Evolutionary conservation across 2,113 vertebrate species (phyloP), one percentile per base, ranked within the genome.

Genomic region (Macquaria ambigua): DNA sequence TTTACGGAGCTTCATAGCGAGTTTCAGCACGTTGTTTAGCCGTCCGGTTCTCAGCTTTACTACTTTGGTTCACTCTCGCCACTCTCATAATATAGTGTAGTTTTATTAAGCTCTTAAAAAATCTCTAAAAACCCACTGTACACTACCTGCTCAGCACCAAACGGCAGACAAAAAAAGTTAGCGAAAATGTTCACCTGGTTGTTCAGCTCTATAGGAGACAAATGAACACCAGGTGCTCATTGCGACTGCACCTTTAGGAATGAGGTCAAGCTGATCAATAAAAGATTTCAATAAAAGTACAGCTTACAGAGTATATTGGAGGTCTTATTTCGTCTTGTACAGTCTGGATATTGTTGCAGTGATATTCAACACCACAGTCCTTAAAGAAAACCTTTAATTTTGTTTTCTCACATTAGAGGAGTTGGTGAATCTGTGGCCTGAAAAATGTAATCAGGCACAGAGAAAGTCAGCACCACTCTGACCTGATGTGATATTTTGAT

Each of bases 401-500:
- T n/a, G 9, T 73, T 76, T 48, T n/a, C 48, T 61, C 18, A 39
- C 21, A 31, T 55, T 14, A 21, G 11, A 20, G 6, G n/a, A 67
- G 9, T 21, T 83, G 16, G 3, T 52, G 43, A 73, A 74, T 77
- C 34, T 77, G 31, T 31, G 69, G 37, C 63, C 68, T 58, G 6
- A 52, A 15, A 56, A 73, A 61, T 31, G 11, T 20, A 58, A 75
- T 31, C 58, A 23, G 48, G n/a, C 50, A 25, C 28, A 61, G 21
- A 31, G 11, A 31, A 48, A 31, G 15, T 77, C 48, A 31, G 53
- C 4, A 8, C 3, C 50, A 71, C 59, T 46, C 46, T 81, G 82
- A 88, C 87, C 84, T 46, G 77, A 70, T 56, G 20, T 64, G 72
- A 16, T 56, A 28, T 73, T 84, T 86, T 77, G 48, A 74, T 82